Evolutionary conservation across 2,113 vertebrate species (phyloP).

Genomic region (Chloebia gouldiae): DNA sequence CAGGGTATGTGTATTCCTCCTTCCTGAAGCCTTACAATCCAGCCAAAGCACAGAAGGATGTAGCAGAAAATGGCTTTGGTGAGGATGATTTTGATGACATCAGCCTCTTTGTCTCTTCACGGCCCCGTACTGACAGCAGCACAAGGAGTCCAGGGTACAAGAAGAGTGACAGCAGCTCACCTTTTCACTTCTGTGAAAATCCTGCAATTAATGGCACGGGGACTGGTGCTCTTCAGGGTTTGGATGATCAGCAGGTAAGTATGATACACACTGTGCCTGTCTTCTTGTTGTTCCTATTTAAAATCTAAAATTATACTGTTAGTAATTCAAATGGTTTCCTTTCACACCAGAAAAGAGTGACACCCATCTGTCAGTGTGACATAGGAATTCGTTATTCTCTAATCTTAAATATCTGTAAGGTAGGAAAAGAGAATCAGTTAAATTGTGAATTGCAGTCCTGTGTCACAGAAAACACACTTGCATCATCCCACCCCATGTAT

Average conservation of each 20-base stretch:
- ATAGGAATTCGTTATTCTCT: not conserved
- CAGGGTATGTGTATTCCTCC: conserved; percentile 92
- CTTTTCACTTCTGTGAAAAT: conserved; percentile 74
- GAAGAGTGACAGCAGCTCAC: conserved; percentile 73
- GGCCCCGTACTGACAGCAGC: conserved; percentile 70
- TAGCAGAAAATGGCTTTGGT: conserved; percentile 49
- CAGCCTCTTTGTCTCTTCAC: conserved; percentile 88
- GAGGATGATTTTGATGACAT: conserved; percentile 91
- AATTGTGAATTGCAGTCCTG: not conserved
- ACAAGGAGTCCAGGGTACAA: conserved; percentile 50
- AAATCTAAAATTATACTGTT: not conserved
- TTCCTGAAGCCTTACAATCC: conserved; percentile 94
- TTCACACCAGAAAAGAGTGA: not conserved
- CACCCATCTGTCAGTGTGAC: not conserved
- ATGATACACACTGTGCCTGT: not conserved
- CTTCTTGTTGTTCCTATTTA: not conserved
- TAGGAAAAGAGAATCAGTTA: not conserved
- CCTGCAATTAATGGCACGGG: conserved; percentile 54
- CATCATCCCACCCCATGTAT: not conserved
- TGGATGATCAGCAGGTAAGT: conserved; percentile 82
- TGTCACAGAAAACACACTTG: not conserved
- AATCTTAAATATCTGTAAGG: not conserved
- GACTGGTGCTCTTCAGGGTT: conserved; percentile 50
- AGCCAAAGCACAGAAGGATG: conserved; percentile 72
- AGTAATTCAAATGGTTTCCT: not conserved